Percentiles rank a stretch among this genome's conserved stretches.
Evolutionary conservation across 2,888 invertebrate genomes (phyloP).

Genomic region (Caenorhabditis doughertyi): DNA sequence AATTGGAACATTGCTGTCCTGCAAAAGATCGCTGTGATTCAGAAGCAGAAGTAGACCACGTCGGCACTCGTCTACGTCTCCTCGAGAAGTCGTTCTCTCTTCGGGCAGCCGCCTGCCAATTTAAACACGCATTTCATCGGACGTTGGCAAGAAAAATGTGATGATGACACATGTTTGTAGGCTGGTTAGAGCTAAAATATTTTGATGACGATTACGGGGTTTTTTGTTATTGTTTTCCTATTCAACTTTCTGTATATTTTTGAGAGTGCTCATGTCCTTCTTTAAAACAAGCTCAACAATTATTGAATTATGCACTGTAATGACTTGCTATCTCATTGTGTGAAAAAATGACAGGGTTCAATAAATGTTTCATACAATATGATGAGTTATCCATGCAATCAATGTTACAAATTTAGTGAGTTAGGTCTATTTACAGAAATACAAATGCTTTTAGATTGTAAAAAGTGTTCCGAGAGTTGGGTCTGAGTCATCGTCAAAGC

Average conservation of each 20-base stretch:
- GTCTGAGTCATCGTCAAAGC: constrained; percentile 25
- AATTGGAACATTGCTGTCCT: constrained; percentile 52
- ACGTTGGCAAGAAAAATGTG: constrained; percentile 37
- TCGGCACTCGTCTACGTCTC: constrained; percentile 57
- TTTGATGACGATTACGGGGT: constrained; percentile 40
- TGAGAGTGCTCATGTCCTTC: constrained; percentile 56
- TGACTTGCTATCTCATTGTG: constrained; percentile 12
- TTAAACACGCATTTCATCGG: constrained; percentile 59
- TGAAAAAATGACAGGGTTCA: constrained; percentile 42
- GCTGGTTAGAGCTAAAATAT: constrained; percentile 44
- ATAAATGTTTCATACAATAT: constrained; percentile 20
- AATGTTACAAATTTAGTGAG: too few relatives aligned
- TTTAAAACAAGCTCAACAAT: constrained; percentile 41
- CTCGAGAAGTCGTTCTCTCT: constrained; percentile 60
- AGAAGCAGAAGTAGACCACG: constrained; percentile 47
- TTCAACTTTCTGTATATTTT: constrained; percentile 45
- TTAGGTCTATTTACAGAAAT: background rate
- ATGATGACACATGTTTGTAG: constrained; percentile 13
- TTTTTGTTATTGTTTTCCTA: constrained; percentile 26
- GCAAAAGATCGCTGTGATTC: constrained; percentile 47
- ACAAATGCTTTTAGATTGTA: too few relatives aligned
- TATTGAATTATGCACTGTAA: constrained; percentile 34
- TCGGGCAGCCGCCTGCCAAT: constrained; percentile 61
- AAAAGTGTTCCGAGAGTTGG: constrained; percentile 28
- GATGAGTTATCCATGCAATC: background rate